Evolutionary conservation across 2,113 vertebrate genomes (phyloP).

Genomic region (Fukomys damarensis): DNA sequence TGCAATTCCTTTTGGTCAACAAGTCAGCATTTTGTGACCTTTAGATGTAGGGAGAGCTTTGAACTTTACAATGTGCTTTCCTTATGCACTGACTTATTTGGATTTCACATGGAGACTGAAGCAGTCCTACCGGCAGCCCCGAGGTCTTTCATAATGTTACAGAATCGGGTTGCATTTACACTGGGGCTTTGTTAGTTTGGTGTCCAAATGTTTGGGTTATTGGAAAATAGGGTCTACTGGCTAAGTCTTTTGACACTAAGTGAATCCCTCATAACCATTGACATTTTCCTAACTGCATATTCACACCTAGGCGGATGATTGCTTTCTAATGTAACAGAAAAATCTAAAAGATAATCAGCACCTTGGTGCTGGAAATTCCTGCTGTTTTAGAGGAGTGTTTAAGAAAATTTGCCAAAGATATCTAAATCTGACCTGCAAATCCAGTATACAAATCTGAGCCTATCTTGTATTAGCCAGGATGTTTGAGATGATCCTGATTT

Average conservation of each 20-base stretch:
- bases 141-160: not conserved
- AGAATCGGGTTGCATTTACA: not conserved
- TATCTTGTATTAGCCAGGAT: not conserved
- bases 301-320: not conserved
- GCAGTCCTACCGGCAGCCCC: not conserved
- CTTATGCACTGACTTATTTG: not conserved
- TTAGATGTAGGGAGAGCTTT: slow-evolving; percentile 18
- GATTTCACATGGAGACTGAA: slow-evolving; percentile 5
- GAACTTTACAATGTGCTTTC: slow-evolving; percentile 31
- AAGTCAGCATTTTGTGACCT: slow-evolving; percentile 24
- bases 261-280: not conserved
- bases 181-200: not conserved
- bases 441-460: not conserved
- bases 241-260: not conserved
- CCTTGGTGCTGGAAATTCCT: not conserved
- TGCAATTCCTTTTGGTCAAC: not conserved
- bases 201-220: not conserved
- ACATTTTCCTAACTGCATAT: not conserved
- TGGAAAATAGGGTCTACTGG: not conserved
- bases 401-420: not conserved
- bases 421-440: not conserved
- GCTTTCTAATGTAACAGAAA: slow-evolving; percentile 3
- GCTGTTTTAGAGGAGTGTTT: slow-evolving; percentile 48
- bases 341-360: not conserved
- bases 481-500: slow-evolving; percentile 32